These are phyloP conservation scores for Pseudobourletiella spinata DNA, from an alignment of 1,140 invertebrate genomes.

Conservation along the genomic window DNA sequence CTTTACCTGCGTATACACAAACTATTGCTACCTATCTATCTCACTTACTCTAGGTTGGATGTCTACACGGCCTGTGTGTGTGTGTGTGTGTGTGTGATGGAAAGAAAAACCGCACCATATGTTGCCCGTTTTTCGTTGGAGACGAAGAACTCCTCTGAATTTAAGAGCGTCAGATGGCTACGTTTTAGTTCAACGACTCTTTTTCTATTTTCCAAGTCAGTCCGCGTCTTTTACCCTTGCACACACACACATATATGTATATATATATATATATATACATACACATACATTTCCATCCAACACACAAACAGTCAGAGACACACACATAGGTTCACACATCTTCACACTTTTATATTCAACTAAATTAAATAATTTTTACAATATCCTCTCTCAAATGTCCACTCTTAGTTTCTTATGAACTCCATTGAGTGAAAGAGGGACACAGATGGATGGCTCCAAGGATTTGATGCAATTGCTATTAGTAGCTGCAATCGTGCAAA, in stretches of 20 bases:
- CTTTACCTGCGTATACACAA: no score
- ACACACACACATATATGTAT: neutral
- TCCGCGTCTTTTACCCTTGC: neutral
- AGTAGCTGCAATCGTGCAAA: no score
- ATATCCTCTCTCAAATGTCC: neutral
- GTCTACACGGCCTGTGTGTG: neutral
- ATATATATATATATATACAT: no score
- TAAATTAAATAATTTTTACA: neutral
- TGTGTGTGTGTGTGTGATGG: neutral
- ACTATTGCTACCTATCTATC: neutral
- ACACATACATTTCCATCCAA: neutral
- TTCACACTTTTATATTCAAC: neutral
- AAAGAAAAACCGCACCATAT: conserved; percentile 11
- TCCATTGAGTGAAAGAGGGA: no score
- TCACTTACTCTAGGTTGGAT: neutral
- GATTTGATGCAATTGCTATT: no score
- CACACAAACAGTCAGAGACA: neutral
- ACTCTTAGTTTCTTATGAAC: no score
- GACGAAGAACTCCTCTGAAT: conserved; percentile 12
- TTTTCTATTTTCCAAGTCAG: neutral
- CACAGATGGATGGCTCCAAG: no score
- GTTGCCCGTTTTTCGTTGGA: conserved; percentile 7
- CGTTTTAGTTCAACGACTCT: conserved; percentile 27
- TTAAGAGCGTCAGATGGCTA: conserved; percentile 30
- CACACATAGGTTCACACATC: neutral